phyloP scores from a whole-genome alignment of 2,888 invertebrate genomes.

The Andrena hattorfiana region DNA sequence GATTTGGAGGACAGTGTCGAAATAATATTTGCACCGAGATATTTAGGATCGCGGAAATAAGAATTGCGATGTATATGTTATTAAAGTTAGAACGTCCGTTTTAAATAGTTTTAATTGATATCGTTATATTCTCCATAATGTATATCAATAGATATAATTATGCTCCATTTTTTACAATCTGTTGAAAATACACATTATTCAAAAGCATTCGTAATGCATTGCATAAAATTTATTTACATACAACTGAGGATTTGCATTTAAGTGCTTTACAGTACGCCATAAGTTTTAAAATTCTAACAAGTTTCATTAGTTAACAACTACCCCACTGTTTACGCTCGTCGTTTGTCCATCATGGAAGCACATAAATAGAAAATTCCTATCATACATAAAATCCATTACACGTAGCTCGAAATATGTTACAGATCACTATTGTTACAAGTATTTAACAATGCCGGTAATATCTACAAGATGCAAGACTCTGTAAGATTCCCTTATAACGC shows the following conservation, averaged over 20 bases:
- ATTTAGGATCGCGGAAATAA: neutral
- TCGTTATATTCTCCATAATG: neutral
- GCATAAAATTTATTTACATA: slow-evolving; percentile 60
- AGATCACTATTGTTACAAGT: slow-evolving; percentile 49
- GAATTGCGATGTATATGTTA: neutral
- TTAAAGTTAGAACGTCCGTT: neutral
- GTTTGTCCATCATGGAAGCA: slow-evolving; percentile 57
- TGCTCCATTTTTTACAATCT: slow-evolving; percentile 49
- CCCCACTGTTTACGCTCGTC: slow-evolving; percentile 17
- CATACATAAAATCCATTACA: slow-evolving; percentile 47
- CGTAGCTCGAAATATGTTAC: slow-evolving; percentile 55
- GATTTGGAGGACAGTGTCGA: too few species aligned
- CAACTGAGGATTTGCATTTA: slow-evolving; percentile 38
- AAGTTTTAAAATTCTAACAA: slow-evolving; percentile 36
- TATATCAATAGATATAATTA: slow-evolving; percentile 14
- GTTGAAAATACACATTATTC: slow-evolving; percentile 47
- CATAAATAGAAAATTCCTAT: slow-evolving; percentile 61
- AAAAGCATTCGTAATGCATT: slow-evolving; percentile 42
- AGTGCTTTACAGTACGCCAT: slow-evolving; percentile 45
- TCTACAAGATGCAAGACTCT: slow-evolving; percentile 52
- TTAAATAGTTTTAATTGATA: neutral
- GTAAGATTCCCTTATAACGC: slow-evolving; percentile 34
- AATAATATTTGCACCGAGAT: too few species aligned
- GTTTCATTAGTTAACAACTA: slow-evolving; percentile 20
- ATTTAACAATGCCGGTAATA: slow-evolving; percentile 52